phyloP scores from a whole-genome alignment of 2,888 invertebrate species.

The Piscicola geometra region DNA sequence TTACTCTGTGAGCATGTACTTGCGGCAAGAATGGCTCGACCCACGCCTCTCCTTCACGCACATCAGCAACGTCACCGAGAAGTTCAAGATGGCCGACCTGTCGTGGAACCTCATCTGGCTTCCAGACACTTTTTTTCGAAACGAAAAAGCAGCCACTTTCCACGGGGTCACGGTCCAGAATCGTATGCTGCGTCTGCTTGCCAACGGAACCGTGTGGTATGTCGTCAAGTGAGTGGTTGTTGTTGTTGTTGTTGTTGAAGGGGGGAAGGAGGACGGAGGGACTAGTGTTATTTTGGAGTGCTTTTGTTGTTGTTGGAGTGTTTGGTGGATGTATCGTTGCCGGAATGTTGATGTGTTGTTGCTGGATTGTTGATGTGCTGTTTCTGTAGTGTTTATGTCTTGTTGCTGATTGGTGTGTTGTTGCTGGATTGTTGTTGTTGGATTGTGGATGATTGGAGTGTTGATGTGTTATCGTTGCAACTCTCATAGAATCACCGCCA shows the following conservation, averaged over 20 bases:
- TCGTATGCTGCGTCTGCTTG: conserved; percentile 38
- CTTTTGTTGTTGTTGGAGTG: too few relatives aligned
- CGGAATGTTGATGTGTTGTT: too few relatives aligned
- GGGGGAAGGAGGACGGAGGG: too few relatives aligned
- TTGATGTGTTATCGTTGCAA: background rate
- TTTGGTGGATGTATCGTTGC: too few relatives aligned
- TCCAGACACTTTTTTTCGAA: conserved; percentile 25
- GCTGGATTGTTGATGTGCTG: too few relatives aligned
- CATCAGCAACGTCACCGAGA: conserved; percentile 31
- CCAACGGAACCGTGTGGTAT: conserved; percentile 39
- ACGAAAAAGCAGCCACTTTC: conserved; percentile 26
- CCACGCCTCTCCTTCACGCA: conserved; percentile 63
- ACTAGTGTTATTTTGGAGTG: too few relatives aligned
- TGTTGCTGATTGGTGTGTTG: too few relatives aligned
- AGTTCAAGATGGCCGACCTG: conserved; percentile 23
- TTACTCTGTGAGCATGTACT: conserved; percentile 63
- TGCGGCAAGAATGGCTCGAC: conserved; percentile 87
- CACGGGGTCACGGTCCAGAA: conserved; percentile 32
- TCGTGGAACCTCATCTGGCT: conserved; percentile 25
- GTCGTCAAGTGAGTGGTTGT: conserved; percentile 39
- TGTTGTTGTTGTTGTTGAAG: too few relatives aligned
- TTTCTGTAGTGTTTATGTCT: background rate
- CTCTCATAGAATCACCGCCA: conserved; percentile 30
- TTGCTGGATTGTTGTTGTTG: background rate
- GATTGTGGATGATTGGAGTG: background rate